Conservation (phyloP, 2,113 vertebrate genomes). For the Silurus asotus region DNA sequence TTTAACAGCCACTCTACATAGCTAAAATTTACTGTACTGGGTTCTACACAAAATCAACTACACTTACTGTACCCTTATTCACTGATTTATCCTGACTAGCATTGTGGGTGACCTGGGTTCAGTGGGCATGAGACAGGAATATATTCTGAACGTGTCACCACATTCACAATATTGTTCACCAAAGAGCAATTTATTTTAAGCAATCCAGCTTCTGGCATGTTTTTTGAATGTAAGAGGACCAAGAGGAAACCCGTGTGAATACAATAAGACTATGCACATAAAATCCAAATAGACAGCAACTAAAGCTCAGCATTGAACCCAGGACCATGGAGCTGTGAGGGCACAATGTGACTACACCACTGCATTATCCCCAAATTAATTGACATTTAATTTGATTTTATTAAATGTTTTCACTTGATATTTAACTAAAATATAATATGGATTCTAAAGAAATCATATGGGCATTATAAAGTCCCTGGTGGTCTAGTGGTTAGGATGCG, state of each 20-base stretch:
- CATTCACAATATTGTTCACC: not conserved
- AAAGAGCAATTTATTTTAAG: too few relatives aligned
- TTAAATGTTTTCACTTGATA: too few relatives aligned
- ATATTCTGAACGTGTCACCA: not conserved
- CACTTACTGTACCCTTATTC: not conserved
- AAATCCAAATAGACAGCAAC: too few relatives aligned
- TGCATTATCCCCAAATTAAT: not conserved
- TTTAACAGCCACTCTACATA: not conserved
- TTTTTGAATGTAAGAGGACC: too few relatives aligned
- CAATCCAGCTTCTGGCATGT: too few relatives aligned
- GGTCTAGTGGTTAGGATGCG: too few relatives aligned
- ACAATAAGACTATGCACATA: too few relatives aligned
- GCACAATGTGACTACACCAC: not conserved
- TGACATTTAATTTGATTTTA: not conserved
- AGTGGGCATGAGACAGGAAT: too few relatives aligned
- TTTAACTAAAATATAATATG: too few relatives aligned
- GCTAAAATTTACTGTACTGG: not conserved
- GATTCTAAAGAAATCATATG: not conserved
- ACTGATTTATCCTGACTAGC: not conserved
- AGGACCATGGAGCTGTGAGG: not conserved
- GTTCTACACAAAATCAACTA: not conserved
- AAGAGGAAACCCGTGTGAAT: too few relatives aligned
- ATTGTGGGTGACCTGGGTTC: not conserved
- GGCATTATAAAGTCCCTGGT: not conserved
- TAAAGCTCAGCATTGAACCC: too few relatives aligned